A percentile compares a stretch with the other conserved stretches of the same genome.
Evolutionary conservation across 1,140 invertebrate genomes (phyloP).

Genomic region (Aphis craccivora): DNA sequence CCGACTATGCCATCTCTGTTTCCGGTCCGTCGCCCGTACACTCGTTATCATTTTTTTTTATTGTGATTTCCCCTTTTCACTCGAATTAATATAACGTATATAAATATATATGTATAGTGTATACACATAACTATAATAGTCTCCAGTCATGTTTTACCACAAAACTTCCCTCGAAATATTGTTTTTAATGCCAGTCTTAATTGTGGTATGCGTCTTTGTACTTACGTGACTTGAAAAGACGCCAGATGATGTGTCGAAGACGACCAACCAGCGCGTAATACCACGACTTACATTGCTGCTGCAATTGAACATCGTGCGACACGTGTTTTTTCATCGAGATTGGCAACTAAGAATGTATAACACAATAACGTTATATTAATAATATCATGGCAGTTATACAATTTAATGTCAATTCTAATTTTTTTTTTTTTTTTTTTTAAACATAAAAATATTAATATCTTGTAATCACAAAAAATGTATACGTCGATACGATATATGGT

Average conservation of each 20-base stretch:
- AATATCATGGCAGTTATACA: background rate
- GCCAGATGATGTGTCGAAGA: background rate
- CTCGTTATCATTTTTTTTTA: conserved; percentile 28
- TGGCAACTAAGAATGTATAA: background rate
- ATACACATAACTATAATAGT: background rate
- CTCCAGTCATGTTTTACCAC: background rate
- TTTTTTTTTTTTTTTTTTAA: background rate
- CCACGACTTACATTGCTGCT: no score
- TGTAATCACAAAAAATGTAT: background rate
- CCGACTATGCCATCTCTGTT: conserved; percentile 17
- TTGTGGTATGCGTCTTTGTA: background rate
- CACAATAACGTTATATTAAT: background rate
- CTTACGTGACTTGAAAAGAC: background rate
- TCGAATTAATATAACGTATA: conserved; percentile 22
- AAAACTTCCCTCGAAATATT: conserved; percentile 21
- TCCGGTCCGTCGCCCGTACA: conserved; percentile 4
- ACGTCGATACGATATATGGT: background rate
- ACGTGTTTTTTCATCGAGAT: background rate
- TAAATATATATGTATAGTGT: no score
- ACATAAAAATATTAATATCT: no score
- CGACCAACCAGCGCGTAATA: background rate
- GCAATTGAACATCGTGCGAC: background rate
- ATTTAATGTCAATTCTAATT: background rate
- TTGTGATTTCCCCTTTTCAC: conserved; percentile 26
- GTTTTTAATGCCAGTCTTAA: conserved; percentile 29